Evolutionary conservation across 2,888 invertebrate species (phyloP).

Genomic region (Frankliniella intonsa): DNA sequence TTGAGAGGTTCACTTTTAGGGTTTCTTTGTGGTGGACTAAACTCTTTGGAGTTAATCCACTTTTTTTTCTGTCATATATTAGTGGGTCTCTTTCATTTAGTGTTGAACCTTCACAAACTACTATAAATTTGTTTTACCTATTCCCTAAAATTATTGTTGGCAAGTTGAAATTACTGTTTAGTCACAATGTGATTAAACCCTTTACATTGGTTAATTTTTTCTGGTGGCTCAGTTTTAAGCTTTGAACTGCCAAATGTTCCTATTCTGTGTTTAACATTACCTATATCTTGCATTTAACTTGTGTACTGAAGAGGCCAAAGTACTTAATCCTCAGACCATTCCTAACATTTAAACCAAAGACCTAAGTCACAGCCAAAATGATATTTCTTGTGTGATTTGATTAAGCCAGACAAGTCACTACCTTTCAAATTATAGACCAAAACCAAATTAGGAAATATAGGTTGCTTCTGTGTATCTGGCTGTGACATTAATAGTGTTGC

Average conservation of each 20-base stretch:
- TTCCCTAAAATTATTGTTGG: neutral
- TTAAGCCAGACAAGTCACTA: no score
- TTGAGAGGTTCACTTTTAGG: no score
- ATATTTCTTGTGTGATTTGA: no score
- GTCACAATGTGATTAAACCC: neutral
- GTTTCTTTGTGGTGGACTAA: no score
- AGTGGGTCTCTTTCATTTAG: no score
- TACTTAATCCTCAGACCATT: neutral
- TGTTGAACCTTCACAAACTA: neutral
- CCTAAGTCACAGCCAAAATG: neutral
- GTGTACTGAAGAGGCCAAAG: neutral
- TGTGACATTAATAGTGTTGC: no score
- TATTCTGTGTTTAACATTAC: neutral
- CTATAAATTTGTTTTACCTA: neutral
- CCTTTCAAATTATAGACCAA: no score
- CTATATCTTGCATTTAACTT: neutral
- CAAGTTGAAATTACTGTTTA: neutral
- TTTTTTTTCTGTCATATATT: no score
- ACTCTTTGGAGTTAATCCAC: no score
- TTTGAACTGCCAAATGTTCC: neutral
- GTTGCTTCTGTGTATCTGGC: no score
- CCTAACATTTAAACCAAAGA: neutral
- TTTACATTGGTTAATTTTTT: neutral
- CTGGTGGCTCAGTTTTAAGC: neutral
- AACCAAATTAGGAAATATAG: no score